A percentile compares a stretch with the other conserved stretches of the same genome.
Evolutionary conservation across 2,888 invertebrate genomes (phyloP).

Genomic region (Hirtodrosophila confusa): DNA sequence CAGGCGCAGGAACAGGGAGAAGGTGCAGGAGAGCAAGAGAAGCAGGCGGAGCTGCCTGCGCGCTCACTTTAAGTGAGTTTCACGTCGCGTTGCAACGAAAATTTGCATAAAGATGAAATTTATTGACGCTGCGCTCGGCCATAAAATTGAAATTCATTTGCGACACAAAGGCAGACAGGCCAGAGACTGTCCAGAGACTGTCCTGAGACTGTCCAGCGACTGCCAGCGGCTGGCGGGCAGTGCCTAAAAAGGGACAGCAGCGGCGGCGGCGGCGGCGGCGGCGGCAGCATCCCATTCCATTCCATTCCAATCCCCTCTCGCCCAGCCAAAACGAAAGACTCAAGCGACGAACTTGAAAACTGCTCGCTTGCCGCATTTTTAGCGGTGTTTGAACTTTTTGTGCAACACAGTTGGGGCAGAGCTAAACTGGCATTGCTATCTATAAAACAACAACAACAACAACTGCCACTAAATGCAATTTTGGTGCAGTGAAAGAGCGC

Average conservation of each 20-base stretch:
- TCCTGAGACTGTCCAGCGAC: conserved; percentile 2
- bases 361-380: conserved; percentile 21
- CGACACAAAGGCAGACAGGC: conserved; percentile 49
- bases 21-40: not conserved
- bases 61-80: conserved; percentile 6
- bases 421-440: conserved; percentile 48
- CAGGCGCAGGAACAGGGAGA: conserved; percentile 7
- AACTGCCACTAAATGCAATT: conserved; percentile 44
- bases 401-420: conserved; percentile 36
- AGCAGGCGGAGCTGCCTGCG: conserved; percentile 1
- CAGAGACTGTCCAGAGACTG: conserved; percentile 31
- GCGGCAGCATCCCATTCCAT: not conserved
- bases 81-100: conserved; percentile 4
- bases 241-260: conserved; percentile 19
- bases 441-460: conserved; percentile 43
- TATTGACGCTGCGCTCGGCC: conserved; percentile 71
- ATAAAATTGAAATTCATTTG: conserved; percentile 78
- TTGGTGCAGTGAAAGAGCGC: conserved; percentile 51
- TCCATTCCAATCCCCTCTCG: conserved; percentile 2
- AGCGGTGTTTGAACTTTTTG: conserved; percentile 55
- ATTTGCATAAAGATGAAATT: conserved; percentile 80
- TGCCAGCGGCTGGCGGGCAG: conserved; percentile 12
- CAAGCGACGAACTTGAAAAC: conserved; percentile 65
- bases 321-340: conserved; percentile 63
- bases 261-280: no score